These are phyloP conservation scores for Rhizomys pruinosus DNA, from an alignment of 2,113 vertebrate genomes.

Conservation along the genomic window DNA sequence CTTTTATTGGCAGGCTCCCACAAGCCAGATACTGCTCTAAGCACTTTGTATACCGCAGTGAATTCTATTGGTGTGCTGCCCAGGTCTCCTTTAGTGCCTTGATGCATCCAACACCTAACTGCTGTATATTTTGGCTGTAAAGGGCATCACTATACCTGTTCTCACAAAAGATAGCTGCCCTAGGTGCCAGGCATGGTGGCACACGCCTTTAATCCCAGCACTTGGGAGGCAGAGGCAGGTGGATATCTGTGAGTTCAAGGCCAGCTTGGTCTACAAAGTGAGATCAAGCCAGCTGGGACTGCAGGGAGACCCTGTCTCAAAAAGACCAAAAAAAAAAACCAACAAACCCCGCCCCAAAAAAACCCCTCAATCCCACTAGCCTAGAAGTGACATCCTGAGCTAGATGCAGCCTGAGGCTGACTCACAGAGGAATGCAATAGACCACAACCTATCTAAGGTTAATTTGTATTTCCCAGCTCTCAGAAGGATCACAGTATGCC, in stretches of 20 bases:
- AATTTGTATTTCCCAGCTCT: not conserved
- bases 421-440: not conserved
- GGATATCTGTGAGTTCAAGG: no score
- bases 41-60: conserved; percentile 20
- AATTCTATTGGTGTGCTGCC: conserved; percentile 40
- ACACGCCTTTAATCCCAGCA: no score
- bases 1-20: conserved; percentile 60
- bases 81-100: not conserved
- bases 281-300: no score
- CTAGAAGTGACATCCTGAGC: not conserved
- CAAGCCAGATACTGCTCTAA: conserved; percentile 54
- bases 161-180: not conserved
- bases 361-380: not conserved
- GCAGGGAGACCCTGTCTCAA: no score
- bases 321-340: not conserved
- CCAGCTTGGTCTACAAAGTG: no score
- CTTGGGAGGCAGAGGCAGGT: no score
- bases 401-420: not conserved
- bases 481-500: not conserved
- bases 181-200: no score
- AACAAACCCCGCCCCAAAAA: not conserved
- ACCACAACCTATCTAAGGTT: not conserved
- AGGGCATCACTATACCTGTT: not conserved
- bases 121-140: not conserved
- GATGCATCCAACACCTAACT: not conserved